A percentile compares a stretch with the other conserved stretches of the same genome.
Conservation (phyloP, 2,888 invertebrate species). For the Punctoribates punctum region DNA sequence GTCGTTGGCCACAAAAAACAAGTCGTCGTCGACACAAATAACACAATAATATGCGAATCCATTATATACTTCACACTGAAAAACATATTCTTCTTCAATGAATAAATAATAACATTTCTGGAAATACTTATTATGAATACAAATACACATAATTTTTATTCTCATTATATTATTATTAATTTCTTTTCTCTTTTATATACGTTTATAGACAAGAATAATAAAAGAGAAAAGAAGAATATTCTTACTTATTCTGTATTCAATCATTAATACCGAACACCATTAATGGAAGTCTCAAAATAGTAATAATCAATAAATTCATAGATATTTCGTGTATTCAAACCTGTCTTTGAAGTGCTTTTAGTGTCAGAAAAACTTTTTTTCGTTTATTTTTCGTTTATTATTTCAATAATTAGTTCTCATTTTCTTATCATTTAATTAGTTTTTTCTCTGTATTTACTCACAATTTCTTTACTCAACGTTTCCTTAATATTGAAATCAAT, state of each 20-base stretch:
- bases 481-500: too few species aligned
- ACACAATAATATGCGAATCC: not conserved
- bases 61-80: constrained; percentile 6
- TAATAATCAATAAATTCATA: not conserved
- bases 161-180: constrained; percentile 23
- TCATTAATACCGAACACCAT: not conserved
- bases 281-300: constrained; percentile 13
- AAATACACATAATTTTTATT: constrained; percentile 12
- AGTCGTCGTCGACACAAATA: not conserved
- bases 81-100: not conserved
- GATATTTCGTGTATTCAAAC: not conserved
- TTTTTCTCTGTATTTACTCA: too few species aligned
- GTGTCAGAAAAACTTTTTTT: not conserved
- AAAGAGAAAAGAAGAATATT: not conserved
- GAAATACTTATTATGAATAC: not conserved
- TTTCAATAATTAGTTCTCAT: too few species aligned
- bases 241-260: not conserved
- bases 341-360: not conserved
- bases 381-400: too few species aligned
- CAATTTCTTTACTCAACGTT: too few species aligned
- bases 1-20: constrained; percentile 2
- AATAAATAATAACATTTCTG: not conserved
- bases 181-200: not conserved
- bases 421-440: too few species aligned
- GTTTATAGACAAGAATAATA: not conserved